These are phyloP conservation scores for Anguilla marmorata DNA, from an alignment of 2,797 vertebrate species.

Conservation along the genomic window DNA sequence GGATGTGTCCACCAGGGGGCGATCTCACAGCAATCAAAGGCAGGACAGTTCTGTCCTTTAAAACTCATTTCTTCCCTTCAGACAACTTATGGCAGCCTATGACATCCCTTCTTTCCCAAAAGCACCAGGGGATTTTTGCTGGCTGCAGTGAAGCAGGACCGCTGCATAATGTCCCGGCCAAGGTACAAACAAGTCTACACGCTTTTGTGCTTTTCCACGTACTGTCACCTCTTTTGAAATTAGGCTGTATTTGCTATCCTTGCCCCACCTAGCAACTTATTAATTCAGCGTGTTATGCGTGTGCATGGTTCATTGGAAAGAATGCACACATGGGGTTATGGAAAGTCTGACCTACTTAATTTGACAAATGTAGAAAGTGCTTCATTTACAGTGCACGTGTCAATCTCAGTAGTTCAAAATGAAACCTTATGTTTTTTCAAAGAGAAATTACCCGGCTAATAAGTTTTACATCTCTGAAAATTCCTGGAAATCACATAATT, in stretches of 20 bases:
- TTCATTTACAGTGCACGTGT: background rate
- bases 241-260: background rate
- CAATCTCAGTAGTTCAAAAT: background rate
- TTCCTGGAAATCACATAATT: background rate
- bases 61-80: background rate
- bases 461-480: background rate
- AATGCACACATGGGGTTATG: background rate
- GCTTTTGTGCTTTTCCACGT: background rate
- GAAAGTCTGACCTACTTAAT: background rate
- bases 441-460: background rate
- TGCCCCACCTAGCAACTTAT: background rate
- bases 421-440: background rate
- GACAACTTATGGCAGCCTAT: background rate
- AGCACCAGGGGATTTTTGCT: background rate
- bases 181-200: background rate
- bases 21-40: background rate
- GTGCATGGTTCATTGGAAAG: background rate
- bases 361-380: background rate
- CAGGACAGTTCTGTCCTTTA: background rate
- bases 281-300: background rate
- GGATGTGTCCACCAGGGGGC: background rate
- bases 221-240: background rate
- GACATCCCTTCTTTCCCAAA: background rate
- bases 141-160: background rate
- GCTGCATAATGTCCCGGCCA: background rate